Percentiles rank a stretch among this genome's conserved stretches.
Conservation (phyloP, 2,797 vertebrate genomes). For the Sebastes steindachneri region DNA sequence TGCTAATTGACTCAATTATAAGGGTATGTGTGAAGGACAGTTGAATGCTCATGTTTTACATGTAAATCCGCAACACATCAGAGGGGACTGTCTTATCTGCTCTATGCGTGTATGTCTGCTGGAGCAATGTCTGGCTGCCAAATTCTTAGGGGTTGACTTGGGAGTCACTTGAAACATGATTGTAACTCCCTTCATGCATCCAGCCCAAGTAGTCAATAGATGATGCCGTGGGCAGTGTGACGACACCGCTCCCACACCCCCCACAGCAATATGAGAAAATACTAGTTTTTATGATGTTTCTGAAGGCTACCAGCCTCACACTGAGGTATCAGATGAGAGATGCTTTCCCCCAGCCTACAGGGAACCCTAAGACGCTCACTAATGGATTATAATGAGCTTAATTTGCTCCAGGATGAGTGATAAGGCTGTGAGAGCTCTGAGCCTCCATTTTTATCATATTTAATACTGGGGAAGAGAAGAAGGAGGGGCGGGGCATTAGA, state of each 20-base stretch:
- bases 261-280: conserved; percentile 21
- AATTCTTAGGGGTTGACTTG: neutral
- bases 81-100: neutral
- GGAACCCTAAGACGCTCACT: conserved; percentile 64
- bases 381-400: conserved; percentile 78
- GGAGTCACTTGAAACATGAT: conserved; percentile 2
- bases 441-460: conserved; percentile 58
- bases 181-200: conserved; percentile 2
- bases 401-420: conserved; percentile 73
- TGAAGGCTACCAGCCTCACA: conserved; percentile 40
- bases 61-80: conserved; percentile 30
- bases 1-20: conserved; percentile 75
- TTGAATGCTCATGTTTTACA: conserved; percentile 47
- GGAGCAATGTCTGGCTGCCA: neutral
- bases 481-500: conserved; percentile 8
- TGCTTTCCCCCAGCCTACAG: conserved; percentile 53
- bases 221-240: conserved; percentile 22
- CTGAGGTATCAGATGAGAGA: conserved; percentile 63
- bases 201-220: conserved; percentile 7
- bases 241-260: conserved; percentile 22
- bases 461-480: conserved; percentile 46
- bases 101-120: neutral
- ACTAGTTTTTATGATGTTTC: conserved; percentile 44
- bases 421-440: conserved; percentile 63
- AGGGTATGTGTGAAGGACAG: conserved; percentile 62